Percentiles rank a stretch among this genome's conserved stretches.
Conservation (phyloP, 2,113 vertebrate genomes). For the Lanius ludovicianus region DNA sequence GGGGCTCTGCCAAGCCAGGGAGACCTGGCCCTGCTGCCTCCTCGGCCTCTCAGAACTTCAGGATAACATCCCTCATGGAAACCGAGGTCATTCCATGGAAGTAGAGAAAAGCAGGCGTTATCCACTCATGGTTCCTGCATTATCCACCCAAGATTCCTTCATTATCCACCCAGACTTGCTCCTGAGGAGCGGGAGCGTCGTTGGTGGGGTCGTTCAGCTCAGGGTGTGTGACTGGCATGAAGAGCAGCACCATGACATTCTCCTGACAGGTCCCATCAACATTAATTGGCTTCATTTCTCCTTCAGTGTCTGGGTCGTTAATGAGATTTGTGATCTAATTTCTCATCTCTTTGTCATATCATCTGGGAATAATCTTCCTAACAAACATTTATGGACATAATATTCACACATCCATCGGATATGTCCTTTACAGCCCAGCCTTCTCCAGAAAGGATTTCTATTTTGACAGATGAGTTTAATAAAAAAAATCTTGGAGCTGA, state of each 20-base stretch:
- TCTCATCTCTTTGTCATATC: constrained; percentile 23
- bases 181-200: accelerated
- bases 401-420: not conserved
- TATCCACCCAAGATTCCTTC: accelerated
- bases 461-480: constrained; percentile 64
- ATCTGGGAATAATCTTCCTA: constrained; percentile 39
- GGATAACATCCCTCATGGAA: not conserved
- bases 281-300: constrained; percentile 41
- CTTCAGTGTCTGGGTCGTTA: not conserved
- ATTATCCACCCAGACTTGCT: not conserved
- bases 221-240: not conserved
- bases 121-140: accelerated
- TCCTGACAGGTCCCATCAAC: constrained; percentile 24
- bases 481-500: not conserved
- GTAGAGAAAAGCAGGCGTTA: not conserved
- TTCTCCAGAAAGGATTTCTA: not conserved
- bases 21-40: not conserved
- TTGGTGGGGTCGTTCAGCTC: accelerated
- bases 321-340: constrained; percentile 53
- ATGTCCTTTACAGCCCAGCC: not conserved
- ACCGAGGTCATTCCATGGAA: accelerated
- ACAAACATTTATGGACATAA: constrained; percentile 55
- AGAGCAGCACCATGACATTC: not conserved
- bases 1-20: not conserved
- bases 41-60: accelerated